phyloP scores from a whole-genome alignment of 2,888 invertebrate species.

The Ormyrus pomaceus region DNA sequence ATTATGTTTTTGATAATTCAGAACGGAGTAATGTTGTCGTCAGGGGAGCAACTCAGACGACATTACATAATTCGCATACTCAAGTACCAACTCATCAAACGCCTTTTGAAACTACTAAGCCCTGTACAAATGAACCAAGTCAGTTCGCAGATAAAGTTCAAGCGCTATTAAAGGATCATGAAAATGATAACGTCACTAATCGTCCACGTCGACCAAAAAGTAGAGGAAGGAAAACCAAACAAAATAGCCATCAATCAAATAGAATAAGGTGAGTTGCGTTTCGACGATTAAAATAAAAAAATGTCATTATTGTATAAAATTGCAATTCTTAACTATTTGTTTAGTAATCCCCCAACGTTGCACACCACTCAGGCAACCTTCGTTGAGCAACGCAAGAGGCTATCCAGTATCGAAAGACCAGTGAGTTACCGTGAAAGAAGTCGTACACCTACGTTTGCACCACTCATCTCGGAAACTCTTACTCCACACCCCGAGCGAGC shows the following conservation, averaged over 20 bases:
- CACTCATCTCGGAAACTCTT: neutral
- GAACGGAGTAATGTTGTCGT: conserved; percentile 58
- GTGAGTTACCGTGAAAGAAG: neutral
- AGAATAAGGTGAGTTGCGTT: conserved; percentile 6
- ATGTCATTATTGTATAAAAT: neutral
- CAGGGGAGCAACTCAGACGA: neutral
- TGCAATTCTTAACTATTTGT: neutral
- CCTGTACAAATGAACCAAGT: conserved; percentile 15
- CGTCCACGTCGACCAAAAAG: neutral
- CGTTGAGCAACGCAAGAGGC: neutral
- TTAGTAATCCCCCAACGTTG: conserved; percentile 7
- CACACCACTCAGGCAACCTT: neutral
- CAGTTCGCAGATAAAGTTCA: conserved; percentile 1
- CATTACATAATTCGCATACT: neutral
- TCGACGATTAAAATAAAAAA: neutral
- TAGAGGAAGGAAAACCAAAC: neutral
- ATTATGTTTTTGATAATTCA: conserved; percentile 65
- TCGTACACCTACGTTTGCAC: neutral
- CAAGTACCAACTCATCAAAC: neutral
- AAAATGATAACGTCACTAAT: neutral
- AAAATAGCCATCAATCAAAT: neutral
- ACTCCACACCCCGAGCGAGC: conserved; percentile 3
- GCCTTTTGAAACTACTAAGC: neutral
- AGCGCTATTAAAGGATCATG: conserved; percentile 1
- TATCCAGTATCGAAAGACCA: neutral